Conservation (phyloP, 2,797 vertebrate genomes). For the Platyrinchus mystaceus region DNA sequence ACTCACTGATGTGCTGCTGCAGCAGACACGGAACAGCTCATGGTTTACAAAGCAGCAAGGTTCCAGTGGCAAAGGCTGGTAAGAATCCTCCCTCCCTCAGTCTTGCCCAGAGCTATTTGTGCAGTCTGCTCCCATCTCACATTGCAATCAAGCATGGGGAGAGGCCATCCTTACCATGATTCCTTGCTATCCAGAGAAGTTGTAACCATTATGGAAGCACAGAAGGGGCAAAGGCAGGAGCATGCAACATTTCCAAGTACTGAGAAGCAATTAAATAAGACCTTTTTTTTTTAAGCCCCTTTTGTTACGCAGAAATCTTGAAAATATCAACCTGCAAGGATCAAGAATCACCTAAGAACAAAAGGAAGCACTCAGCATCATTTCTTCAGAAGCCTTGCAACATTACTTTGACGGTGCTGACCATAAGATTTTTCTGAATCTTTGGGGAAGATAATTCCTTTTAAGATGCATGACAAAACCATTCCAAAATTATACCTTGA, state of each 20-base stretch:
- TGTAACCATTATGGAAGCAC: not conserved
- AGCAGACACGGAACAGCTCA: not conserved
- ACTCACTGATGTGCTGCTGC: not conserved
- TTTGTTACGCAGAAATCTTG: not conserved
- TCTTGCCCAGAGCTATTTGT: not conserved
- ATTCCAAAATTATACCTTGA: not conserved
- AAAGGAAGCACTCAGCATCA: not conserved
- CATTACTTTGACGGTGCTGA: not conserved
- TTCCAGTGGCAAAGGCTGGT: not conserved
- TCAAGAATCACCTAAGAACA: not conserved
- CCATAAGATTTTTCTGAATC: not conserved
- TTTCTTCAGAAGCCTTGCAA: not conserved
- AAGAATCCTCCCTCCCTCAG: not conserved
- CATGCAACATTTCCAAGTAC: not conserved
- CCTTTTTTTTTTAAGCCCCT: not conserved
- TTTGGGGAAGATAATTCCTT: not conserved
- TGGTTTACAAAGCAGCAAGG: not conserved
- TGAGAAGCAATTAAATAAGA: not conserved
- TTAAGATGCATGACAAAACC: not conserved
- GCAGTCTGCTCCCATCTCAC: not conserved
- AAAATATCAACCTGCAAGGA: not conserved
- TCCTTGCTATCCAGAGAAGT: not conserved
- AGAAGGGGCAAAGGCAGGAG: not conserved
- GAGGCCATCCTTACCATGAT: not conserved
- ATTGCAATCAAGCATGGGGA: fast-evolving